A percentile compares a stretch with the other conserved stretches of the same genome.
Evolutionary conservation across 1,140 invertebrate genomes (phyloP).

Genomic region (Cydia fagiglandana): DNA sequence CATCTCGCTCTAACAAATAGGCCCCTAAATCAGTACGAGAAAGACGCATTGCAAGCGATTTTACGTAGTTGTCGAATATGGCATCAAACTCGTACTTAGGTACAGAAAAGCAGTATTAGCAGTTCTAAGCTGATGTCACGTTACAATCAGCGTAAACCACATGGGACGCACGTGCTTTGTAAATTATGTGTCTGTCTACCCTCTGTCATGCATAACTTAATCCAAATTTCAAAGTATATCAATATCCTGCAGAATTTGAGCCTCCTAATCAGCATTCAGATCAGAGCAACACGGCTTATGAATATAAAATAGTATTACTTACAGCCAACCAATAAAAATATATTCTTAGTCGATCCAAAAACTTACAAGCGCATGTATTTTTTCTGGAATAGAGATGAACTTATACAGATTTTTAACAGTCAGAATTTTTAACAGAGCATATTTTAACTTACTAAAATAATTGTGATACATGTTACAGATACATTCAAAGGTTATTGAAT

Average conservation of each 20-base stretch:
- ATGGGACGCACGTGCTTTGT: not conserved
- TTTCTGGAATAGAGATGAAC: not conserved
- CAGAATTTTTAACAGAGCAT: no score
- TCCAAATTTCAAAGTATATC: slow-evolving; percentile 22
- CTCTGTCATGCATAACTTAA: slow-evolving; percentile 19
- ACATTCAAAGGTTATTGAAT: no score
- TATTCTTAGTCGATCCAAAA: not conserved
- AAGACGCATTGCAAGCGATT: no score
- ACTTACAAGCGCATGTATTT: not conserved
- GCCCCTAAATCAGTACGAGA: no score
- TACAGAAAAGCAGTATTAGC: no score
- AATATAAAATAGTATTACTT: slow-evolving; percentile 17
- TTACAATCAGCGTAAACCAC: not conserved
- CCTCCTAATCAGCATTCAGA: slow-evolving; percentile 17
- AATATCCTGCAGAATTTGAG: slow-evolving; percentile 10
- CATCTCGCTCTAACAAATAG: no score
- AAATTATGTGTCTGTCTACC: not conserved
- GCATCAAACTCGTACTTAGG: no score
- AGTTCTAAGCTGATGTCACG: no score
- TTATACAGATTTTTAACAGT: not conserved
- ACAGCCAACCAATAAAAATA: slow-evolving; percentile 31
- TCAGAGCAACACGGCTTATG: not conserved
- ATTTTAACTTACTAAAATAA: no score
- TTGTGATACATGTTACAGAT: no score
- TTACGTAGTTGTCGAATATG: no score